These are phyloP conservation scores for Macaria liturata DNA, from an alignment of 2,888 invertebrate genomes.

Conservation along the genomic window DNA sequence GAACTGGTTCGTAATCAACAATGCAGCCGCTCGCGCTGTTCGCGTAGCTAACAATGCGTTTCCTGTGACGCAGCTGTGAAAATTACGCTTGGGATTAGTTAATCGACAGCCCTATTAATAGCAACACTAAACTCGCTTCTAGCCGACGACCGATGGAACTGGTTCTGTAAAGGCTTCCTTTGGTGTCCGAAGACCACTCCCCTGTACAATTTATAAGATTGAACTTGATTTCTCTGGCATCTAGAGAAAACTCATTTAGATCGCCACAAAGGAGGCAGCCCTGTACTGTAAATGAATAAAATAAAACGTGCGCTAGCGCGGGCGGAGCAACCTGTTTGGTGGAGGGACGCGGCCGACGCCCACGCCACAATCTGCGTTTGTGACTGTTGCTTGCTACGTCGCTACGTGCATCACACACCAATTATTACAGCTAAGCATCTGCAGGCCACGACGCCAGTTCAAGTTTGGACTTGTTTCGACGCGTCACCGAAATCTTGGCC, in stretches of 20 bases:
- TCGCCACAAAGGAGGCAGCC: slow-evolving; percentile 51
- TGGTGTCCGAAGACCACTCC: slow-evolving; percentile 21
- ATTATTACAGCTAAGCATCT: slow-evolving; percentile 25
- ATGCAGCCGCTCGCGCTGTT: slow-evolving; percentile 53
- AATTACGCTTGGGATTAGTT: slow-evolving; percentile 30
- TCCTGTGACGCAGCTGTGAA: slow-evolving; percentile 54
- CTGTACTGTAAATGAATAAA: slow-evolving; percentile 63
- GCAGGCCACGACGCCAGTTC: slow-evolving; percentile 45
- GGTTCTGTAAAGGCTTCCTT: slow-evolving; percentile 18
- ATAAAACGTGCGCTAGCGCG: slow-evolving; percentile 71
- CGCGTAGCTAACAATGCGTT: slow-evolving; percentile 52
- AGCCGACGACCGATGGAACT: slow-evolving; percentile 20
- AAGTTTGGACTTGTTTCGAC: slow-evolving; percentile 66
- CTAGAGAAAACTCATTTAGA: slow-evolving; percentile 27
- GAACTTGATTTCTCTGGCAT: slow-evolving; percentile 19
- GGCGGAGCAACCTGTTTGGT: slow-evolving; percentile 76
- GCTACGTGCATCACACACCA: slow-evolving; percentile 41
- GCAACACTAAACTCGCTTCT: slow-evolving; percentile 16
- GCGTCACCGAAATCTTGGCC: slow-evolving; percentile 17
- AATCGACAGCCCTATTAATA: slow-evolving; percentile 29
- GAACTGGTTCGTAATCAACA: slow-evolving; percentile 76
- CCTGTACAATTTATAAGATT: slow-evolving; percentile 16
- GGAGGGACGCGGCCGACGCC: slow-evolving; percentile 63
- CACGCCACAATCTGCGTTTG: slow-evolving; percentile 76
- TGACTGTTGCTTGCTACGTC: slow-evolving; percentile 44